These are phyloP conservation scores for Babyrousa celebensis DNA, from an alignment of 2,797 vertebrate genomes.

Conservation along the genomic window DNA sequence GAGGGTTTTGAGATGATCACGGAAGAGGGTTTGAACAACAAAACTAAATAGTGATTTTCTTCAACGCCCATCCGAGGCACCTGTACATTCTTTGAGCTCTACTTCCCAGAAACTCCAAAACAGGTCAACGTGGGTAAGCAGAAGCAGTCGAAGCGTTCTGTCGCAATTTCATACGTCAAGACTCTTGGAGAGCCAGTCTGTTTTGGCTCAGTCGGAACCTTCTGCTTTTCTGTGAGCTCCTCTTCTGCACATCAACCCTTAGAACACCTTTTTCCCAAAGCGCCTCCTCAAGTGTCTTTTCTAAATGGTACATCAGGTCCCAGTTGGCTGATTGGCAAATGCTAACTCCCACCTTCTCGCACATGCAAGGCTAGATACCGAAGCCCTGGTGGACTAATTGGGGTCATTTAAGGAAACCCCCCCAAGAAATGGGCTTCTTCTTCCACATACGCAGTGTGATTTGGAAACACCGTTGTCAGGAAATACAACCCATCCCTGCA, in stretches of 20 bases:
- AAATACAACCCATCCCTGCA: conserved; percentile 84
- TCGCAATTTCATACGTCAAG: not conserved
- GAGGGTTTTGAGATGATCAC: conserved; percentile 38
- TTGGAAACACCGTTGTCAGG: conserved; percentile 80
- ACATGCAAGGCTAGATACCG: not conserved
- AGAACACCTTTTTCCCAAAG: not conserved
- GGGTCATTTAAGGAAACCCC: conserved; percentile 62
- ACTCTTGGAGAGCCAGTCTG: not conserved
- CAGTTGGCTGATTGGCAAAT: not conserved
- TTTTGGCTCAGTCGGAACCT: conserved; percentile 34
- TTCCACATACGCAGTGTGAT: conserved; percentile 45
- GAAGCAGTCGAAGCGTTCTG: not conserved
- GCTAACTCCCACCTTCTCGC: not conserved
- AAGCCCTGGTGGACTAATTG: conserved; percentile 55
- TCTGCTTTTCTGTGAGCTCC: not conserved
- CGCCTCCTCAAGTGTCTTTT: conserved; percentile 1
- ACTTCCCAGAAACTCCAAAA: not conserved
- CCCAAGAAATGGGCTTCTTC: conserved; percentile 66
- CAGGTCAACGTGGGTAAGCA: not conserved
- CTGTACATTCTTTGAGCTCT: not conserved
- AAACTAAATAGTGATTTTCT: conserved; percentile 7
- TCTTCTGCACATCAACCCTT: conserved; percentile 34
- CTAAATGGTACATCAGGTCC: not conserved
- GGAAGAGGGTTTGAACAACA: conserved; percentile 20
- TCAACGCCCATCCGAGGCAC: not conserved